These are phyloP conservation scores for Enteromius viviparus DNA, from an alignment of 2,797 vertebrate species.

Conservation along the genomic window DNA sequence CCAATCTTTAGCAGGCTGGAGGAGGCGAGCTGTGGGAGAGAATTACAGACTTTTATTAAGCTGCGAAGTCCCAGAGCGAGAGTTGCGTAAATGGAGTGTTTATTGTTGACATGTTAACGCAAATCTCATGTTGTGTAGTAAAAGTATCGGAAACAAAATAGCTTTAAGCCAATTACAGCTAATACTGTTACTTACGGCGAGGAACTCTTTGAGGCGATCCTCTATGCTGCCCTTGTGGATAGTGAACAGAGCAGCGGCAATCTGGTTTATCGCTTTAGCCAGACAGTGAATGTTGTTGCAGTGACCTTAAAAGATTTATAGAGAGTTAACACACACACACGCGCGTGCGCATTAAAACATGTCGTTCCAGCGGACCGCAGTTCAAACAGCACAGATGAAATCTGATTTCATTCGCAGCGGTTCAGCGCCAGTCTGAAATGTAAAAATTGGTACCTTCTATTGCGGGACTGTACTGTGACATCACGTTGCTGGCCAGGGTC, in stretches of 20 bases:
- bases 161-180: not conserved
- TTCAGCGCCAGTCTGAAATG: constrained; percentile 23
- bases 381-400: constrained; percentile 25
- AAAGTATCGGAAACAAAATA: not conserved
- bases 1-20: constrained; percentile 98
- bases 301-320: constrained; percentile 80
- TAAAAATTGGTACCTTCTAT: constrained; percentile 87
- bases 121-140: not conserved
- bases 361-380: constrained; percentile 8
- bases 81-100: constrained; percentile 4
- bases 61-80: not conserved
- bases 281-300: constrained; percentile 99
- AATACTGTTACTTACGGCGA: constrained; percentile 85
- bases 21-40: constrained; percentile 85
- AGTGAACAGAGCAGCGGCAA: constrained; percentile 96
- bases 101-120: not conserved
- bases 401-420: constrained; percentile 33
- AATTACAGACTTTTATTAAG: constrained; percentile 8
- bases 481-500: constrained; percentile 94
- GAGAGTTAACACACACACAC: constrained; percentile 31
- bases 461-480: constrained; percentile 98
- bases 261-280: constrained; percentile 99
- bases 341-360: constrained; percentile 50
- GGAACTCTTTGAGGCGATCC: constrained; percentile 97
- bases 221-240: constrained; percentile 99